Conservation (phyloP, 1,140 invertebrate genomes). For the Drosophila varians region DNA sequence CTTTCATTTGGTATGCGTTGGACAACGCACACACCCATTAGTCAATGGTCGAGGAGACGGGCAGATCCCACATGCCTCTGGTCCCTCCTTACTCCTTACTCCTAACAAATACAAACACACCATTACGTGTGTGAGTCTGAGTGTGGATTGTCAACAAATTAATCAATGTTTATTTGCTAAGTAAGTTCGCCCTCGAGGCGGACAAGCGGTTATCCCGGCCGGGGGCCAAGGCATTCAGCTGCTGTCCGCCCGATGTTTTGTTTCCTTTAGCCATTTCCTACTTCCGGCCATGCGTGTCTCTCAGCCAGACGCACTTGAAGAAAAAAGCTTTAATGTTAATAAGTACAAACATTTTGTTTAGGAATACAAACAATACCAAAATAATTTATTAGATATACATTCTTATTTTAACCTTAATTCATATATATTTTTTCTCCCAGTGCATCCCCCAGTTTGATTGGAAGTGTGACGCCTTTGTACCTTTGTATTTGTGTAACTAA, state of each 20-base stretch:
- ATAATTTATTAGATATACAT: not conserved
- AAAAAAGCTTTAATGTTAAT: not conserved
- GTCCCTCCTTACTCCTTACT: too few species aligned
- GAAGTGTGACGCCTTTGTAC: constrained; percentile 50
- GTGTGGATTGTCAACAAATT: constrained; percentile 81
- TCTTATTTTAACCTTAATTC: not conserved
- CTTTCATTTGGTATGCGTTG: constrained; percentile 68
- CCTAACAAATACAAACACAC: constrained; percentile 15
- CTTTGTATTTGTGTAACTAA: constrained; percentile 82
- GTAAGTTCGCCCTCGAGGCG: constrained; percentile 77
- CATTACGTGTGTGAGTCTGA: constrained; percentile 16
- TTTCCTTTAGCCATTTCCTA: constrained; percentile 75
- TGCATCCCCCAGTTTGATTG: constrained; percentile 11
- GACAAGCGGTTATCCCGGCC: constrained; percentile 37
- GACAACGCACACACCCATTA: constrained; percentile 62
- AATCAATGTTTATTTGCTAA: constrained; percentile 83
- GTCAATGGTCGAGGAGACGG: constrained; percentile 65
- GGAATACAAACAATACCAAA: too few species aligned
- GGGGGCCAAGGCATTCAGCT: constrained; percentile 11
- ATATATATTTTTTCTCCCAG: not conserved
- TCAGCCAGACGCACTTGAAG: not conserved
- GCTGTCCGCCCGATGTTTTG: constrained; percentile 55
- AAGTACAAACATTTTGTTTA: too few species aligned
- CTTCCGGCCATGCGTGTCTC: constrained; percentile 61
- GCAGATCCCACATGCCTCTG: constrained; percentile 8